Conservation (phyloP, 2,113 vertebrate genomes). For the Vicugna pacos region DNA sequence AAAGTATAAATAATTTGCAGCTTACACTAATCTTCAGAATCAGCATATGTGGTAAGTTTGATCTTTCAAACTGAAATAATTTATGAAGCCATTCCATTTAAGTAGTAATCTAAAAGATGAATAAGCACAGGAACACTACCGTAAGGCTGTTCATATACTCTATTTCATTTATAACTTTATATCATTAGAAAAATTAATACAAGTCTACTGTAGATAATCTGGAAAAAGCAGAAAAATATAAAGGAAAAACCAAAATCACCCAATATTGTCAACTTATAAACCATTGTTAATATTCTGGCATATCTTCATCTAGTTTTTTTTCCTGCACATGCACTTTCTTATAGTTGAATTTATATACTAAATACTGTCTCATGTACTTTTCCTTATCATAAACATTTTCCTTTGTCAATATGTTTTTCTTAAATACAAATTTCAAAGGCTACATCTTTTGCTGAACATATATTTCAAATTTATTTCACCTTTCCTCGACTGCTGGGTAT, state of each 20-base stretch:
- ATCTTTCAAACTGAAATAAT: slow-evolving; percentile 56
- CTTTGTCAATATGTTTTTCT: slow-evolving; percentile 31
- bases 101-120: slow-evolving; percentile 38
- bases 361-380: not conserved
- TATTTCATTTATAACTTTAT: slow-evolving; percentile 2
- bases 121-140: slow-evolving; percentile 3
- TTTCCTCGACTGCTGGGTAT: slow-evolving; percentile 3
- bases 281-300: not conserved
- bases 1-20: slow-evolving; percentile 46
- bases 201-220: not conserved
- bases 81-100: slow-evolving; percentile 36
- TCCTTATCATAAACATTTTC: not conserved
- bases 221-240: slow-evolving; percentile 21
- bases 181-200: slow-evolving; percentile 23
- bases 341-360: not conserved
- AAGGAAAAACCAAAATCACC: not conserved
- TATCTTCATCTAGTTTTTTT: slow-evolving; percentile 12
- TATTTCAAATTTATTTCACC: not conserved
- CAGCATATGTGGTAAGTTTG: not conserved
- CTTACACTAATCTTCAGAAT: slow-evolving; percentile 32
- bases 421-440: not conserved
- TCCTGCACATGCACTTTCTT: not conserved
- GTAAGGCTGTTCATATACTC: not conserved
- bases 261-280: not conserved
- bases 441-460: not conserved